phyloP scores from a whole-genome alignment of 2,113 vertebrate species.

The Xenotilapia leptura region DNA sequence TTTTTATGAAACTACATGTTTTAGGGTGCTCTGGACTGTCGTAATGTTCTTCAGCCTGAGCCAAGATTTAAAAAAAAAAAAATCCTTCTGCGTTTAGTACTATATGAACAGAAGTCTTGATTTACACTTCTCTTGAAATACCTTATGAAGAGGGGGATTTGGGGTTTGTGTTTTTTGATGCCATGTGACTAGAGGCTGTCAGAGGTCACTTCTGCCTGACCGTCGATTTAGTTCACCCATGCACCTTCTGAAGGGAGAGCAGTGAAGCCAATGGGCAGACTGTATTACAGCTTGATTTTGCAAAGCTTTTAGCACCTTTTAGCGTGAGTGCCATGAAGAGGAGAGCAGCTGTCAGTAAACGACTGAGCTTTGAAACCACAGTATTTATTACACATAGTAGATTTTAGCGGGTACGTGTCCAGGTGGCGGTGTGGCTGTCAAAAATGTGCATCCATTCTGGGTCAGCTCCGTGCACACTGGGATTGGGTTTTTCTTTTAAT shows the following conservation, averaged over 20 bases:
- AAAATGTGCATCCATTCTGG: background rate
- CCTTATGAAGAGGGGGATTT: background rate
- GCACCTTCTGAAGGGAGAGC: background rate
- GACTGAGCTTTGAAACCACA: constrained; percentile 13
- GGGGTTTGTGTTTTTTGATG: background rate
- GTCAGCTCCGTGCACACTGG: constrained; percentile 3
- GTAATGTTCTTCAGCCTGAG: background rate
- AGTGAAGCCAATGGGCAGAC: background rate
- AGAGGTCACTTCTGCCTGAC: background rate
- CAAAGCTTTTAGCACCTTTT: constrained; percentile 52
- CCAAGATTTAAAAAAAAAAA: background rate
- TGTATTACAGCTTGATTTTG: background rate
- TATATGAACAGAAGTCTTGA: background rate
- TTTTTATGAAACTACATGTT: background rate
- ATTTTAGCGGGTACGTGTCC: background rate
- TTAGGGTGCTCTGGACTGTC: background rate
- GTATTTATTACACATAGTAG: background rate
- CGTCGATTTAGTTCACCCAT: background rate
- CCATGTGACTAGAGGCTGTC: background rate
- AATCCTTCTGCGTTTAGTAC: background rate
- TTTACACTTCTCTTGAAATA: background rate
- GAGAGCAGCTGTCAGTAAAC: constrained; percentile 7
- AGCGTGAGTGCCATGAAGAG: constrained; percentile 12
- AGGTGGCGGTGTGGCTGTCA: background rate
- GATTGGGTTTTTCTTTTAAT: constrained; percentile 31